Base-by-base conservation (phyloP, 2,888 invertebrate genomes). In the Slavum lentiscoides region DNA sequence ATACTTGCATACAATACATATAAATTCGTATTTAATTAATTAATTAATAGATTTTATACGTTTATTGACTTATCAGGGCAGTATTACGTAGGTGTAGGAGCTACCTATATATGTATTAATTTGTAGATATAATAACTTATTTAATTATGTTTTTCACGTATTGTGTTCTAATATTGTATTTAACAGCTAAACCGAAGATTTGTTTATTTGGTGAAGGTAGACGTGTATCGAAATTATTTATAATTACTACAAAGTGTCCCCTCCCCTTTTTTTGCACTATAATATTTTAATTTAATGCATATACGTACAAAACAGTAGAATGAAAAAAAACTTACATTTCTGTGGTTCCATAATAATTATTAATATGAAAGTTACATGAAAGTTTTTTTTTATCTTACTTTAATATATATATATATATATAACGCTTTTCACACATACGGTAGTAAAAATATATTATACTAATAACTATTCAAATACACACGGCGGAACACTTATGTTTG, bases 151-250 rank as follows among this genome's bases (percentile, higher is more conserved):
- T 82, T 82, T 83, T 83, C 74, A 82, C 69, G 81, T 83, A 82
- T 83, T 82, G 80, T 82, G 81, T 81, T 83, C 80, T 83, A 77
- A 82, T 82, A 82, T 82, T 83, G 82, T 82, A 82, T 82, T 81
- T 82, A 83, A 83, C 82, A 83, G 82, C 74, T 80, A 80, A 82
- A 83, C 69, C 80, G 77, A 58, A 80, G 67, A 74, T 74, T 70
- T 69, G 53, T 75, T 80, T 74, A 69, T 77, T 30, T 80, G 77
- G 77, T 80, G 77, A 80, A 80, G 77, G 77, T 70, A 80, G 77
- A 49, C 37, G 37, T 55, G 39, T 70, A 70, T 55, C 53, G 39
- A 55, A 70, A 67, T 67, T 43, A 75, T 67, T 3, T 75, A 75
- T 2, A 9, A 67, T 67, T 59, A 75, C 13, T 67, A 67, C 58